phyloP scores from a whole-genome alignment of 2,888 invertebrate genomes.

The Drosophila neonasuta region DNA sequence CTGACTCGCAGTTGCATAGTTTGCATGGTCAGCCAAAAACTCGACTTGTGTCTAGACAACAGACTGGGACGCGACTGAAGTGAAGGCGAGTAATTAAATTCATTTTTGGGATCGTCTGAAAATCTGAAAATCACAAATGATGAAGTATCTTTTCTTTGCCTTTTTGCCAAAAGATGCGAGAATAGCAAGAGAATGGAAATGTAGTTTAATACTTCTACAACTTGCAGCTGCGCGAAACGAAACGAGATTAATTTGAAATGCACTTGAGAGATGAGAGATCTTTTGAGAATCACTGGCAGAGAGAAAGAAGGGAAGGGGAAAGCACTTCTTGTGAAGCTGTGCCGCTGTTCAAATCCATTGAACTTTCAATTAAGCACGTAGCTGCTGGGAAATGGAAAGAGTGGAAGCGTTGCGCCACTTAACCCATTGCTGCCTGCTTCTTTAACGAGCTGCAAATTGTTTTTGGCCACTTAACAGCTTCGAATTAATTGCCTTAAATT shows the following conservation, averaged over 20 bases:
- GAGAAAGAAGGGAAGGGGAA: background rate
- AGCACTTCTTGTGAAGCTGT: conserved; percentile 36
- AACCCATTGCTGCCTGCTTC: conserved; percentile 54
- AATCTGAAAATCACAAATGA: conserved; percentile 31
- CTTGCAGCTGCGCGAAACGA: conserved; percentile 32
- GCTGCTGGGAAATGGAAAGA: conserved; percentile 17
- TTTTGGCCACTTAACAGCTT: conserved; percentile 51
- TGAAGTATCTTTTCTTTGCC: conserved; percentile 33
- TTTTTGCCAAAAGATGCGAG: background rate
- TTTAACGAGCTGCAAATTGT: conserved; percentile 58
- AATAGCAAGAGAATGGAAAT: conserved; percentile 17
- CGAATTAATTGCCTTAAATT: conserved; percentile 59
- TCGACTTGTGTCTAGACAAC: conserved; percentile 39
- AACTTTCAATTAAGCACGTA: conserved; percentile 63
- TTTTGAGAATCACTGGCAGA: conserved; percentile 3
- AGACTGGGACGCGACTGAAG: conserved; percentile 27
- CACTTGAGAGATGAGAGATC: conserved; percentile 45
- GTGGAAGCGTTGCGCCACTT: conserved; percentile 38
- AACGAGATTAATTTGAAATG: conserved; percentile 38
- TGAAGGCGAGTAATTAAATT: conserved; percentile 39
- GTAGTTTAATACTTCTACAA: conserved; percentile 7
- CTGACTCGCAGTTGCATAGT: background rate
- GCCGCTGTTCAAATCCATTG: conserved; percentile 52
- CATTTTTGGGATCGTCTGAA: conserved; percentile 25
- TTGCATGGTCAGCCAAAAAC: conserved; percentile 28